phyloP scores from a whole-genome alignment of 2,113 vertebrate species.

The Stigmatopora nigra region DNA sequence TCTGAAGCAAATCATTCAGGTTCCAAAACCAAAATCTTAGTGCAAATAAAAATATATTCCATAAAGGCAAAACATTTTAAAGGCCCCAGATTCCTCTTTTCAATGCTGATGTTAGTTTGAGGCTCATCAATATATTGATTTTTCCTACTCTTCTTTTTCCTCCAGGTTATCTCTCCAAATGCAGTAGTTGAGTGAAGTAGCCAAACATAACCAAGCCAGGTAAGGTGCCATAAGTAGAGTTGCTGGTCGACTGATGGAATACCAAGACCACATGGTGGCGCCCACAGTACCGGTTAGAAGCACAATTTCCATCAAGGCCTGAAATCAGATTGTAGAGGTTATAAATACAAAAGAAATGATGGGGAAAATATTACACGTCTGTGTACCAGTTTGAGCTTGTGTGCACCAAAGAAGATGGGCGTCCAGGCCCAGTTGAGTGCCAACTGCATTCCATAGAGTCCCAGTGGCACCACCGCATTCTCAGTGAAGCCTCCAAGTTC shows the following conservation, averaged over 20 bases:
- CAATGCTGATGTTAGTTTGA: not conserved
- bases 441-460: constrained; percentile 82
- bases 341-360: not conserved
- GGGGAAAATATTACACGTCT: not conserved
- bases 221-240: constrained; percentile 79
- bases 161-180: constrained; percentile 83
- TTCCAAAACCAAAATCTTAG: not conserved
- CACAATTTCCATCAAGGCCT: constrained; percentile 75
- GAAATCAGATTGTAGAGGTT: not conserved
- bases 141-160: constrained; percentile 46
- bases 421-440: constrained; percentile 82
- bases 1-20: not conserved
- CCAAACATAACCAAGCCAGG: constrained; percentile 82
- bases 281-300: constrained; percentile 71
- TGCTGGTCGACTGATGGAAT: constrained; percentile 73
- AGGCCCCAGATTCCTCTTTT: not conserved
- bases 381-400: constrained; percentile 74
- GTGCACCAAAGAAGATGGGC: constrained; percentile 76
- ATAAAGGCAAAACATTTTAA: not conserved
- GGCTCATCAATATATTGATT: not conserved
- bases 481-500: constrained; percentile 78
- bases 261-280: constrained; percentile 77
- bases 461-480: constrained; percentile 73
- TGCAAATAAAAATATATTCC: not conserved
- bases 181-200: constrained; percentile 73